A percentile compares a stretch with the other conserved stretches of the same genome.
These are phyloP conservation scores for Drosophila virilis DNA, from an alignment of 1,140 invertebrate species.

Conservation along the genomic window DNA sequence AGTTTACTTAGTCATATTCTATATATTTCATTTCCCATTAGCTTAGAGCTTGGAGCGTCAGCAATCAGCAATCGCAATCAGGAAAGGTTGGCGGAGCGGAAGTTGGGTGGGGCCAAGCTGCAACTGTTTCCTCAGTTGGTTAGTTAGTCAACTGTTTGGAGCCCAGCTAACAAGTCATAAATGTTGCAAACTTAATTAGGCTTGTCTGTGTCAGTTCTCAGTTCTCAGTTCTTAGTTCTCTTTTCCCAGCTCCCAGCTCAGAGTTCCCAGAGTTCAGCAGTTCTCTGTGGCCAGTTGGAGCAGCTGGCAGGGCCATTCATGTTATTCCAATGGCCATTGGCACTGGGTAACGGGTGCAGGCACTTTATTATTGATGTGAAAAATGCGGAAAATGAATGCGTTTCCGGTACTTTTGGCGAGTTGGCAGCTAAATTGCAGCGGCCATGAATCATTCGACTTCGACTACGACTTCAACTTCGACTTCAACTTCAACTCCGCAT, in stretches of 20 bases:
- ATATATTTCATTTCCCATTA: conserved; percentile 13
- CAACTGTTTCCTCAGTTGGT: conserved; percentile 24
- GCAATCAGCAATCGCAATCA: conserved; percentile 14
- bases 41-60: neutral
- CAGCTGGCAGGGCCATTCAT: neutral
- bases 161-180: conserved; percentile 70
- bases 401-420: conserved; percentile 81
- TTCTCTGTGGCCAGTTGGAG: conserved; percentile 27
- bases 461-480: conserved; percentile 27
- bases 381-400: conserved; percentile 82
- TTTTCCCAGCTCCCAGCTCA: neutral
- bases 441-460: conserved; percentile 73
- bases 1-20: conserved; percentile 6
- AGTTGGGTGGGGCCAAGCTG: conserved; percentile 3
- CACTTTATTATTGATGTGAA: conserved; percentile 82
- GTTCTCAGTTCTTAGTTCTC: neutral
- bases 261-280: neutral
- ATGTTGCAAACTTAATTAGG: conserved; percentile 79
- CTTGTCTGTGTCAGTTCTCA: conserved; percentile 27
- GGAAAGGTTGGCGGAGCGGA: neutral
- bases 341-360: conserved; percentile 22
- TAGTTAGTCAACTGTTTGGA: conserved; percentile 42
- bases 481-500: conserved; percentile 35
- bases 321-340: conserved; percentile 12
- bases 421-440: conserved; percentile 80